Conservation (phyloP, 1,140 invertebrate genomes). For the Acromyrmex charruanus region DNA sequence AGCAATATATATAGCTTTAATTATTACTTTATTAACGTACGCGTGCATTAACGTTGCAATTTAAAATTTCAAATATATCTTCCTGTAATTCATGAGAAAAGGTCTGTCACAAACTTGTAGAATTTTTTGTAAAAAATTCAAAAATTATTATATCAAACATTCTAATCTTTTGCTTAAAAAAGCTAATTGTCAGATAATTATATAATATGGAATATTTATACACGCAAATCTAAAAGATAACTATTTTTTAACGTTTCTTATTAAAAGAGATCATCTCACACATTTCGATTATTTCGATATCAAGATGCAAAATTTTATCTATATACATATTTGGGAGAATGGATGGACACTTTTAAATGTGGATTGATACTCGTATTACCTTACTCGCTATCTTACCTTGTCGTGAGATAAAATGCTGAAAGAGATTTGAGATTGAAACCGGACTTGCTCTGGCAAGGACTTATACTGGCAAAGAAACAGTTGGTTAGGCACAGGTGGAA, state of each 20-base stretch:
- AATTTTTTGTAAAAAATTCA: not conserved
- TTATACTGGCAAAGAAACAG: constrained; percentile 65
- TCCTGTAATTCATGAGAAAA: not conserved
- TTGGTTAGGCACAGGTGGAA: constrained; percentile 68
- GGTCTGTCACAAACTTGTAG: not conserved
- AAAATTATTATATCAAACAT: not conserved
- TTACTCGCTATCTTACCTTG: constrained; percentile 20
- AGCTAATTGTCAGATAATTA: not conserved
- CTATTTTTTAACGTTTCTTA: not conserved
- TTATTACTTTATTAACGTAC: constrained; percentile 17
- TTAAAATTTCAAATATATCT: not conserved
- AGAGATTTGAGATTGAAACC: constrained; percentile 60
- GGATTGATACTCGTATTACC: not conserved
- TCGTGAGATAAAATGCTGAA: constrained; percentile 52
- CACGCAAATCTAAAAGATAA: not conserved
- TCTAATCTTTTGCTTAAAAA: not conserved
- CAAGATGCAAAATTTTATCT: not conserved
- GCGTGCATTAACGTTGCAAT: constrained; percentile 3
- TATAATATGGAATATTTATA: not conserved
- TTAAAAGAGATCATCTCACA: not conserved
- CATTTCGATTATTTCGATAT: not conserved
- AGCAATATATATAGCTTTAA: not conserved
- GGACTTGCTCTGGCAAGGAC: constrained; percentile 52
- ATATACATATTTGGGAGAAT: not conserved
- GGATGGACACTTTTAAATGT: constrained; percentile 8